phyloP scores from a whole-genome alignment of 2,797 vertebrate genomes.

The Phrynocephalus vlangalii region DNA sequence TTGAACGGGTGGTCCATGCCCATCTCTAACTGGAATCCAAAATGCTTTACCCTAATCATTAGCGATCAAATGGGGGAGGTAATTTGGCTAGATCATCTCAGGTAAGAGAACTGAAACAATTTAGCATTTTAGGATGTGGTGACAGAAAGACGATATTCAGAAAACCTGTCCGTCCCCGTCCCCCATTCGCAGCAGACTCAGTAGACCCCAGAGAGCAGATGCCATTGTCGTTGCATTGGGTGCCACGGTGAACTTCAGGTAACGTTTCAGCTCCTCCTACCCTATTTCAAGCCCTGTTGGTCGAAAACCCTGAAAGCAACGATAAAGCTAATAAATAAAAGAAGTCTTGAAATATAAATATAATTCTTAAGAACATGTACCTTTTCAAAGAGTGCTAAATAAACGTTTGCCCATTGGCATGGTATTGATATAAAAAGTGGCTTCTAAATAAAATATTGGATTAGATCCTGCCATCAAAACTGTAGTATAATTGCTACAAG shows the following conservation, averaged over 20 bases:
- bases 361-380: background rate
- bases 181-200: background rate
- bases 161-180: background rate
- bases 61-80: background rate
- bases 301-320: background rate
- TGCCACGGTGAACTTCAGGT: background rate
- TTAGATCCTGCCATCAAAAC: background rate
- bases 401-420: background rate
- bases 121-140: background rate
- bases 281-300: background rate
- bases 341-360: conserved; percentile 1
- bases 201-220: background rate
- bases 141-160: background rate
- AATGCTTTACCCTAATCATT: background rate
- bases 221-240: background rate
- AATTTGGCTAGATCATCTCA: background rate
- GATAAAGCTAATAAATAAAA: background rate
- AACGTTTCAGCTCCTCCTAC: background rate
- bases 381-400: background rate
- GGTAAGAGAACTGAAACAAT: background rate
- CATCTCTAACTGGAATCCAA: background rate
- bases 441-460: background rate
- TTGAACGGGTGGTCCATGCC: too few relatives aligned
- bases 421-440: background rate
- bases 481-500: background rate